These are phyloP conservation scores for Danaus melanippus DNA, from an alignment of 1,140 invertebrate genomes.

Conservation along the genomic window DNA sequence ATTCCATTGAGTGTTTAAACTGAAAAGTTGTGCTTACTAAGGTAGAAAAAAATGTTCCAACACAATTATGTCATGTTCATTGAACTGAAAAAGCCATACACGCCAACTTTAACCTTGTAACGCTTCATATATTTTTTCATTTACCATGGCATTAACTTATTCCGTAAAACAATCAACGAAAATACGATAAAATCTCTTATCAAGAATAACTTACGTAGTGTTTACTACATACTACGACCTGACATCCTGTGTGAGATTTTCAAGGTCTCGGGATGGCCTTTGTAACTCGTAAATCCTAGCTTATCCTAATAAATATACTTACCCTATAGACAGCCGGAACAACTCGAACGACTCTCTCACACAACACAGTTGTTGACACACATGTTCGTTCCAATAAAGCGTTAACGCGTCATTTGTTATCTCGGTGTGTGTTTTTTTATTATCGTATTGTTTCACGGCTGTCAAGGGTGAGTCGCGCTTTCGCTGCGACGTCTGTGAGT, in stretches of 20 bases:
- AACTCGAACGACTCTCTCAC: not conserved
- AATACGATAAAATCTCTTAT: constrained; percentile 30
- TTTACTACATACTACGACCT: constrained; percentile 38
- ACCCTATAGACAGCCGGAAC: constrained; percentile 49
- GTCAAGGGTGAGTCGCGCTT: constrained; percentile 36
- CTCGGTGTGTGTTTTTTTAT: constrained; percentile 17
- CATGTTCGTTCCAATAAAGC: too few species aligned
- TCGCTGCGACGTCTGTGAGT: constrained; percentile 31
- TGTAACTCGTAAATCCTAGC: constrained; percentile 15
- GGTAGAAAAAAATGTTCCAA: not conserved
- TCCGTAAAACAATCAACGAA: constrained; percentile 19
- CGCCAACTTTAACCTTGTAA: constrained; percentile 16
- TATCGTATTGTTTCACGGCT: constrained; percentile 46
- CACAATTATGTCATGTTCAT: constrained; percentile 1
- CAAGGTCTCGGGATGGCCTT: constrained; percentile 34
- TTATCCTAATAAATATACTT: constrained; percentile 25
- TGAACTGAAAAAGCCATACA: constrained; percentile 2
- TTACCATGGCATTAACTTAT: constrained; percentile 16
- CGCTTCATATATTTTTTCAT: constrained; percentile 9
- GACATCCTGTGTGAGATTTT: constrained; percentile 30
- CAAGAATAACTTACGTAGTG: constrained; percentile 27
- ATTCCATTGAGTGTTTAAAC: not conserved
- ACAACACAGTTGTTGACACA: too few species aligned
- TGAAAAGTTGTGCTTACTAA: too few species aligned
- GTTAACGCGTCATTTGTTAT: too few species aligned